These are phyloP conservation scores for Zaprionus kolodkinae DNA, from an alignment of 1,140 invertebrate species.

Conservation along the genomic window DNA sequence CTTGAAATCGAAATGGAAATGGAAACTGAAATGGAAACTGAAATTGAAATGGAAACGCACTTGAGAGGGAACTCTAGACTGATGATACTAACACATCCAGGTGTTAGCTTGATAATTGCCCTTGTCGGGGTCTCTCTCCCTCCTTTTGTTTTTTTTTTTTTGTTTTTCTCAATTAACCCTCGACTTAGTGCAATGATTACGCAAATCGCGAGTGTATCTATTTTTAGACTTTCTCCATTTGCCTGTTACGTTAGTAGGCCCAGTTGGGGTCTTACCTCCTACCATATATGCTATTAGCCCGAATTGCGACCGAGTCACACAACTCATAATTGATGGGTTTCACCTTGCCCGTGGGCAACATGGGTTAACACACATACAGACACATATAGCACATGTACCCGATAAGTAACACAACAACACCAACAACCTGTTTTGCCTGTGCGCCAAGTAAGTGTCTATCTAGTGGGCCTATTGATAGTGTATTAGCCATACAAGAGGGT, in stretches of 20 bases:
- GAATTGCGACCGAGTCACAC: slow-evolving; percentile 34
- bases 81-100: neutral
- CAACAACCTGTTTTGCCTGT: neutral
- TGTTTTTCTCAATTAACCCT: neutral
- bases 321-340: slow-evolving; percentile 55
- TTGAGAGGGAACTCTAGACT: slow-evolving; percentile 8
- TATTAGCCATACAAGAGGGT: neutral
- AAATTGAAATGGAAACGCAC: slow-evolving; percentile 58
- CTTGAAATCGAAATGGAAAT: slow-evolving; percentile 52
- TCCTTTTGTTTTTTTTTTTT: too few species aligned
- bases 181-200: slow-evolving; percentile 14
- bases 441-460: neutral
- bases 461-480: neutral
- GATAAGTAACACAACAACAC: neutral
- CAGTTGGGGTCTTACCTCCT: slow-evolving; percentile 17
- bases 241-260: slow-evolving; percentile 15
- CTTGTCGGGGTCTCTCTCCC: slow-evolving; percentile 4
- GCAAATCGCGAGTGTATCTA: slow-evolving; percentile 22
- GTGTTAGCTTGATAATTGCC: slow-evolving; percentile 9
- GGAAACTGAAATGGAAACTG: slow-evolving; percentile 26
- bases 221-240: slow-evolving; percentile 18
- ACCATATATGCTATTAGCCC: slow-evolving; percentile 34
- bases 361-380: neutral
- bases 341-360: slow-evolving; percentile 15
- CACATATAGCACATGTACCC: neutral